Evolutionary conservation across 2,797 vertebrate genomes (phyloP).

Genomic region (Melanotaenia boesemani): DNA sequence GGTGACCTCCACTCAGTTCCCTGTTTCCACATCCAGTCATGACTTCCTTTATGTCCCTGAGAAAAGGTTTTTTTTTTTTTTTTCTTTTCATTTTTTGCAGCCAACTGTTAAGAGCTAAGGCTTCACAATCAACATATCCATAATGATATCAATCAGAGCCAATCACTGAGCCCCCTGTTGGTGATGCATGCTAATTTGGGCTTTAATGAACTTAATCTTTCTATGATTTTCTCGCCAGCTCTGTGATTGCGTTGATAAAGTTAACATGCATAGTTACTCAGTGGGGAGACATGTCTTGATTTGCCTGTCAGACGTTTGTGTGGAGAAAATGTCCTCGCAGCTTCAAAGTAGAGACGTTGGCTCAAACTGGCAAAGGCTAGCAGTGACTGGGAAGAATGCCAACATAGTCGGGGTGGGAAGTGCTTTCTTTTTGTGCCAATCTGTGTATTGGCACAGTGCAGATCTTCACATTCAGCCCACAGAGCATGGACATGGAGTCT

Average conservation of each 20-base stretch:
- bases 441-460: constrained; percentile 56
- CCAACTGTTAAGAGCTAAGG: constrained; percentile 36
- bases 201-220: constrained; percentile 61
- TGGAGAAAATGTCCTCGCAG: constrained; percentile 53
- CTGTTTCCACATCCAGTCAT: constrained; percentile 45
- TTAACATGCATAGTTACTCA: constrained; percentile 64
- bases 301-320: constrained; percentile 54
- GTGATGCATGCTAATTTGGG: constrained; percentile 67
- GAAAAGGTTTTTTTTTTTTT: constrained; percentile 5
- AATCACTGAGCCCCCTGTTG: constrained; percentile 61
- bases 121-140: constrained; percentile 63
- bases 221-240: constrained; percentile 54
- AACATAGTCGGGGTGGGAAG: constrained; percentile 50
- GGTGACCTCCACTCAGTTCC: constrained; percentile 54
- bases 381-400: constrained; percentile 59
- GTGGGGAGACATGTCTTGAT: constrained; percentile 60
- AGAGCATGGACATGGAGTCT: constrained; percentile 55
- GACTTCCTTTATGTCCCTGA: constrained; percentile 34
- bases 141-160: constrained; percentile 77
- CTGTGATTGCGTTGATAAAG: constrained; percentile 72
- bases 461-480: constrained; percentile 54
- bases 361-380: constrained; percentile 54
- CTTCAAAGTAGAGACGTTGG: constrained; percentile 63
- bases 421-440: constrained; percentile 68
- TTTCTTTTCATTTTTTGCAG: constrained; percentile 19